Evolutionary conservation across 1,140 invertebrate genomes (phyloP).

Genomic region (Lucilia cuprina): DNA sequence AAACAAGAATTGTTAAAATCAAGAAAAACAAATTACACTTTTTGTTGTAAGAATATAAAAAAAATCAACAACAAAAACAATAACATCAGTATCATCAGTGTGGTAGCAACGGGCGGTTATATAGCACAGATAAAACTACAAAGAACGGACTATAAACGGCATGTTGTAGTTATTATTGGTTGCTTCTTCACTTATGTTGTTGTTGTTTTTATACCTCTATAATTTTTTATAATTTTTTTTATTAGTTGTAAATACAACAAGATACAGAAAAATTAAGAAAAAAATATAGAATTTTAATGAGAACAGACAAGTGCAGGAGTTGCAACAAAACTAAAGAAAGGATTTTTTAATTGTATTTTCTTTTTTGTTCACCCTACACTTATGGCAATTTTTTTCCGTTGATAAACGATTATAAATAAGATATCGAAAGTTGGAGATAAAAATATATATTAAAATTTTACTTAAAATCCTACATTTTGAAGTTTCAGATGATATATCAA

Average conservation of each 20-base stretch:
- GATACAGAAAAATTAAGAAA: not conserved
- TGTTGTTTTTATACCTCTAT: not conserved
- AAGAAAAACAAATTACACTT: not conserved
- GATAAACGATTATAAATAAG: too few relatives aligned
- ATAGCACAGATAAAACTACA: not conserved
- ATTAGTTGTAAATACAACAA: not conserved
- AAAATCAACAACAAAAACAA: not conserved
- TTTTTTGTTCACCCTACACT: not conserved
- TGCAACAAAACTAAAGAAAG: not conserved
- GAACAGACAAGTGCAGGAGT: not conserved
- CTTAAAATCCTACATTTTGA: too few relatives aligned
- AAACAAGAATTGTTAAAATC: not conserved
- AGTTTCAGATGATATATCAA: too few relatives aligned
- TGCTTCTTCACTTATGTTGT: not conserved
- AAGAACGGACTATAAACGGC: not conserved
- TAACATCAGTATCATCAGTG: not conserved
- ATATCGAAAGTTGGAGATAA: too few relatives aligned
- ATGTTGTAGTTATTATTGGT: not conserved
- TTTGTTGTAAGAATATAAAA: not conserved
- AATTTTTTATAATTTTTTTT: not conserved
- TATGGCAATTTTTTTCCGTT: too few relatives aligned
- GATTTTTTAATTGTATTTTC: not conserved
- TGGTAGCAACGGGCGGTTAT: not conserved
- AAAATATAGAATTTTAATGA: not conserved
- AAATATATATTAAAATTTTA: too few relatives aligned